Evolutionary conservation across 2,113 vertebrate species (phyloP).

Genomic region (Eclectus roratus): DNA sequence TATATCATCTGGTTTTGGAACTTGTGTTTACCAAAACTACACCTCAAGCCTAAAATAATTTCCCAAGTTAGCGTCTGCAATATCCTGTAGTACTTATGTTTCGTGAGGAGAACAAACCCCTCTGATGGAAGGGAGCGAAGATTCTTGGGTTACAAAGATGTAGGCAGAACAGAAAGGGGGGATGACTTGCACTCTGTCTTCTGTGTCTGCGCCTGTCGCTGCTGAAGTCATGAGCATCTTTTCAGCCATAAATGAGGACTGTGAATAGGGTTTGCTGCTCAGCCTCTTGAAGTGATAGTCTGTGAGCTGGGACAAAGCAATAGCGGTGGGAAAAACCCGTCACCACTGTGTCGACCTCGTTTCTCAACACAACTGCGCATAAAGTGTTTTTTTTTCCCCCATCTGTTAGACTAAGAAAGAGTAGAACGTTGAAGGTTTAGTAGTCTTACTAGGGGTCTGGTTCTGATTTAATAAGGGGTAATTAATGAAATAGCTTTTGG

Average conservation of each 20-base stretch:
- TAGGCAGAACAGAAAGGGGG: neutral
- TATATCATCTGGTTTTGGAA: neutral
- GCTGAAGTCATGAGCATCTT: neutral
- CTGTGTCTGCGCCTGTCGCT: neutral
- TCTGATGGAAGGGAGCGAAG: neutral
- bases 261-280: neutral
- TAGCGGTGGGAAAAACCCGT: neutral
- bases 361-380: neutral
- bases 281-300: neutral
- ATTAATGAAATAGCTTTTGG: neutral
- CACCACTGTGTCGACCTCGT: fast-evolving
- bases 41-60: neutral
- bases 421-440: neutral
- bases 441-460: neutral
- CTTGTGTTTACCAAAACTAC: neutral
- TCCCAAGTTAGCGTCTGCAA: neutral
- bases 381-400: fast-evolving
- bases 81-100: neutral
- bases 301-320: neutral
- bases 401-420: neutral
- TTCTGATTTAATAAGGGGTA: neutral
- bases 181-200: neutral
- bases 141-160: neutral
- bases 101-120: neutral
- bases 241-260: neutral